Base-by-base conservation (phyloP, 1,140 invertebrate species). In the Reticulitermes speratus region DNA sequence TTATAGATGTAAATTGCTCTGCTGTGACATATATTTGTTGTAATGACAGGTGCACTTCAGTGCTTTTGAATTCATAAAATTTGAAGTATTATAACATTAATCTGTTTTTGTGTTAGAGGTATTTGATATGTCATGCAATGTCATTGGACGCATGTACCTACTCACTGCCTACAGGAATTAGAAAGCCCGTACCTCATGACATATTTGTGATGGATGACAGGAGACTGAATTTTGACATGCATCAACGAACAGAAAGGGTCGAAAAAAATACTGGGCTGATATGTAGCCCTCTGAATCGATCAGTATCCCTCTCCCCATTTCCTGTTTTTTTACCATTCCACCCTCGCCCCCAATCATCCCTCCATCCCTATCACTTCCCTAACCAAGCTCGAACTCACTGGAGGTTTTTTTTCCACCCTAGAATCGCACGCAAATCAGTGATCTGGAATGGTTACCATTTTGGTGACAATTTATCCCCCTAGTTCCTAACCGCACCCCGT, bases 371-470 rank as follows among this genome's bases (percentile, higher is more conserved):
- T 65, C 59, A 65, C 59, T 65, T n/a, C 25, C 21, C 16, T 65
- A 65, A 65, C 59, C 59, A 65, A 65, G 59, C 59, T 65, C n/a
- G 65, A 75, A 75, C 65, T 75, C 65, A 30, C 65, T 75, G 9
- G 65, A 30, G 65, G 3, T 75, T 30, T 75, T 55, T 55, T 55
- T 30, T 30, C n/a, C n/a, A 16, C 14, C 25, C 65, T 1, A 16
- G 25, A 30, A 75, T 75, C 25, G 9, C 65, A 75, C 65, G 65
- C 65, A 75, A 75, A 75, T 75, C 65, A 75, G 65, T 75, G 65
- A 75, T 75, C 65, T 75, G 65, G 65, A 75, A 75, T 30, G 65
- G 65, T 75, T 75, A 75, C 65, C 65, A 75, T 30, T 75, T 30
- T 75, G 65, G 65, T 75, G 65, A 75, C 65, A 75, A 75, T 75